Evolutionary conservation across 2,797 vertebrate species (phyloP).

Genomic region (Myiothlypis chrysogaster): DNA sequence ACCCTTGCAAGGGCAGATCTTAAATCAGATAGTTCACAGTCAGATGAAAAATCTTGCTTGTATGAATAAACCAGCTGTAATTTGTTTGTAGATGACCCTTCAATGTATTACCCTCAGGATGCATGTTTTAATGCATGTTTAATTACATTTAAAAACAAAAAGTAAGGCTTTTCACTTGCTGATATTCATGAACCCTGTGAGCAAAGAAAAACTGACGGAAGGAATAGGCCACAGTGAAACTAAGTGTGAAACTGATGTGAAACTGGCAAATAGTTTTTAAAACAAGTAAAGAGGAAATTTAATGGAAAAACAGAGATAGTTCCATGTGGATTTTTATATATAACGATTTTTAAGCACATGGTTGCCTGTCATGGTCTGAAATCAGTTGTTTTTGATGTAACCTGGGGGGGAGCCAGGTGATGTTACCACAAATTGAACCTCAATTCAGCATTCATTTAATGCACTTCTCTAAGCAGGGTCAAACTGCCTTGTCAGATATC

Average conservation of each 20-base stretch:
- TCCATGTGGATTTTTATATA: neutral
- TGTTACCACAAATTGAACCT: neutral
- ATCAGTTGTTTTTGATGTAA: neutral
- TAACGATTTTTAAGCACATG: neutral
- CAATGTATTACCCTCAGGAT: neutral
- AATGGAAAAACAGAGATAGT: neutral
- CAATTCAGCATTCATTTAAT: neutral
- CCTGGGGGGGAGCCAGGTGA: neutral
- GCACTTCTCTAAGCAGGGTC: neutral
- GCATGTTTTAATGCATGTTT: neutral
- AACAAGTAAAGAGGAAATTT: neutral
- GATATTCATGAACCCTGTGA: neutral
- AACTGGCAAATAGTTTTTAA: neutral
- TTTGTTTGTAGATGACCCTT: neutral
- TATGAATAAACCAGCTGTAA: neutral
- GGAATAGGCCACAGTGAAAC: neutral
- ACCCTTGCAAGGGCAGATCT: neutral
- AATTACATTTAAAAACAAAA: neutral
- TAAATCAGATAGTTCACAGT: neutral
- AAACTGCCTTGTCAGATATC: neutral
- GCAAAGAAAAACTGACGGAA: neutral
- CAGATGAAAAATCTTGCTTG: neutral
- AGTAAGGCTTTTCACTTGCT: neutral
- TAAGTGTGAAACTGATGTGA: neutral
- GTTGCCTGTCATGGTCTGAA: neutral